phyloP scores from a whole-genome alignment of 1,140 invertebrate species.

The Heterodera carotae region DNA sequence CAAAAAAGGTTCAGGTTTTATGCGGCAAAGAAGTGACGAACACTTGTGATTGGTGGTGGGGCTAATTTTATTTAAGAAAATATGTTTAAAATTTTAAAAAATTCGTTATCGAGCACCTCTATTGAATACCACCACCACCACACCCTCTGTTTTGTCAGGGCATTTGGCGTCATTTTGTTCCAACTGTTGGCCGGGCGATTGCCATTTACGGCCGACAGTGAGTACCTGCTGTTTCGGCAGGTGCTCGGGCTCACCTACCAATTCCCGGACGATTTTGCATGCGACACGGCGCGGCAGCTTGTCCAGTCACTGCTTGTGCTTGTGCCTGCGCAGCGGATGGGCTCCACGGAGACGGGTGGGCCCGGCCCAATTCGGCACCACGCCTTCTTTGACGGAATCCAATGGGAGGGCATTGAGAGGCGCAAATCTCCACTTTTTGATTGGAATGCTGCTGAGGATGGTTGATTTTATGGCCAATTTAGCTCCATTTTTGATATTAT shows the following conservation, averaged over 20 bases:
- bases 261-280: constrained; percentile 30
- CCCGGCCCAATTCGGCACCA: constrained; percentile 30
- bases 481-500: too few species aligned
- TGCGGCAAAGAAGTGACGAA: constrained; percentile 63
- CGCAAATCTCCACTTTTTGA: constrained; percentile 30
- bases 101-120: too few species aligned
- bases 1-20: constrained; percentile 66
- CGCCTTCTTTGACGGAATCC: constrained; percentile 25
- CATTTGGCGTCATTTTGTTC: constrained; percentile 76
- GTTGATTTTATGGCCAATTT: too few species aligned
- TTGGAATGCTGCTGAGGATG: constrained; percentile 2
- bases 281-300: constrained; percentile 18
- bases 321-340: background rate
- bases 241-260: constrained; percentile 73
- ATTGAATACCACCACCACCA: too few species aligned
- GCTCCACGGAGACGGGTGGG: background rate
- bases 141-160: background rate
- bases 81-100: background rate
- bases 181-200: constrained; percentile 90
- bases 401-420: constrained; percentile 27
- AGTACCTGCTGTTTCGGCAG: constrained; percentile 95
- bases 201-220: constrained; percentile 85
- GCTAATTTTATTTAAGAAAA: constrained; percentile 68
- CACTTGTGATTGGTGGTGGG: constrained; percentile 86
- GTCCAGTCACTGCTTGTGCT: constrained; percentile 29